A percentile compares a stretch with the other conserved stretches of the same genome.
phyloP scores from a whole-genome alignment of 1,140 invertebrate species.

The Caerostris extrusa region DNA sequence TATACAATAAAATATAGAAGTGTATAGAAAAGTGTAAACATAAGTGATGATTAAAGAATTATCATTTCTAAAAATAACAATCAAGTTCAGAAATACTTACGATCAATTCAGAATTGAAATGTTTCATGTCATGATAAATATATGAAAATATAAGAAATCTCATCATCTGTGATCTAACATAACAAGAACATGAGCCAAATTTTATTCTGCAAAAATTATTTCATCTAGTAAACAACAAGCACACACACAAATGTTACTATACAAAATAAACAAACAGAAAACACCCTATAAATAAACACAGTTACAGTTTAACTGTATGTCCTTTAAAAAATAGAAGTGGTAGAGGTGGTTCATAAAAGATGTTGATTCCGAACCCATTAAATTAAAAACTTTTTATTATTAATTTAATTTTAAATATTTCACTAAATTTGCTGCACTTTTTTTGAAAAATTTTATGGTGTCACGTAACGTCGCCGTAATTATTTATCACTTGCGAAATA shows the following conservation, averaged over 20 bases:
- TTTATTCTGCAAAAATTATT: not conserved
- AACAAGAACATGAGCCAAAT: not conserved
- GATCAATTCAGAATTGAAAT: not conserved
- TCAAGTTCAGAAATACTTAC: not conserved
- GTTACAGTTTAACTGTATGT: not conserved
- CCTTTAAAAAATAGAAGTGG: too few relatives aligned
- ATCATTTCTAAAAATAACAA: not conserved
- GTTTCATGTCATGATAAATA: not conserved
- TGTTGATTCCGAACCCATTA: too few relatives aligned
- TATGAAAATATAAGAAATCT: not conserved
- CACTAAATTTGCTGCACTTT: too few relatives aligned
- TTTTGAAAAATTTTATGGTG: too few relatives aligned
- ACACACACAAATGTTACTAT: not conserved
- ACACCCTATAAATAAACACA: not conserved
- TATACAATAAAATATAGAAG: not conserved
- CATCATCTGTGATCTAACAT: not conserved
- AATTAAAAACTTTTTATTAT: too few relatives aligned
- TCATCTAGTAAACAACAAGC: not conserved
- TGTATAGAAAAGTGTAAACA: too few relatives aligned
- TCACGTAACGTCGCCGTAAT: too few relatives aligned
- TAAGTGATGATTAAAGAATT: not conserved
- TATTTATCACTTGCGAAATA: too few relatives aligned
- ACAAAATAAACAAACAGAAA: constrained; percentile 33
- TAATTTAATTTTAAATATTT: too few relatives aligned
- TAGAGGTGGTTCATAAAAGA: too few relatives aligned